Conservation (phyloP, 1,140 invertebrate genomes). For the Condylostylus longicornis region DNA sequence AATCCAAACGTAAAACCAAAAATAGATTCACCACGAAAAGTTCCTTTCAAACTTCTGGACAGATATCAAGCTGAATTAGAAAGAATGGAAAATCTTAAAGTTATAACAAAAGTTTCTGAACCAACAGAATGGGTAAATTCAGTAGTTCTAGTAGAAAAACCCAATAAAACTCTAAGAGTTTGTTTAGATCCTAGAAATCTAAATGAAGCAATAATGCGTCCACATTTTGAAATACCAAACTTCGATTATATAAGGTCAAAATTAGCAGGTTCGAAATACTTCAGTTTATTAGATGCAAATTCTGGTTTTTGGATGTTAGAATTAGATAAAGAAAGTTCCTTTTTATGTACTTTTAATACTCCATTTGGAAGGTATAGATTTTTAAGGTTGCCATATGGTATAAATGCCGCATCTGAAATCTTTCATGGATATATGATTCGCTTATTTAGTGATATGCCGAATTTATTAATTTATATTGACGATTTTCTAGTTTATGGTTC, state of each 20-base stretch:
- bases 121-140: slow-evolving; percentile 33
- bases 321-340: slow-evolving; percentile 23
- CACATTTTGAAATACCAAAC: slow-evolving; percentile 30
- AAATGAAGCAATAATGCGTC: slow-evolving; percentile 31
- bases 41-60: slow-evolving; percentile 22
- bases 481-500: slow-evolving; percentile 22
- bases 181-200: slow-evolving; percentile 34
- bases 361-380: slow-evolving; percentile 28
- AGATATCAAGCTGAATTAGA: slow-evolving; percentile 23
- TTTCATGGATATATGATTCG: slow-evolving; percentile 23
- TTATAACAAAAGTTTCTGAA: slow-evolving; percentile 18
- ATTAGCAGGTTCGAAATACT: slow-evolving; percentile 24
- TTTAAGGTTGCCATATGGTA: slow-evolving; percentile 32
- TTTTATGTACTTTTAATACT: slow-evolving; percentile 34
- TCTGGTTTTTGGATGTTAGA: slow-evolving; percentile 32
- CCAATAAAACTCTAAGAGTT: slow-evolving; percentile 23
- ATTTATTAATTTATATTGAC: slow-evolving; percentile 26
- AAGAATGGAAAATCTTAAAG: slow-evolving; percentile 16
- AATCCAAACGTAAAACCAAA: slow-evolving; percentile 11
- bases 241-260: slow-evolving; percentile 28
- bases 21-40: slow-evolving; percentile 19
- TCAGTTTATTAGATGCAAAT: slow-evolving; percentile 31
- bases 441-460: slow-evolving; percentile 19
- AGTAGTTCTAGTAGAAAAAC: slow-evolving; percentile 30
- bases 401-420: slow-evolving; percentile 25